Conservation (phyloP, 2,797 vertebrate genomes). For the Rhodeus uyekii region DNA sequence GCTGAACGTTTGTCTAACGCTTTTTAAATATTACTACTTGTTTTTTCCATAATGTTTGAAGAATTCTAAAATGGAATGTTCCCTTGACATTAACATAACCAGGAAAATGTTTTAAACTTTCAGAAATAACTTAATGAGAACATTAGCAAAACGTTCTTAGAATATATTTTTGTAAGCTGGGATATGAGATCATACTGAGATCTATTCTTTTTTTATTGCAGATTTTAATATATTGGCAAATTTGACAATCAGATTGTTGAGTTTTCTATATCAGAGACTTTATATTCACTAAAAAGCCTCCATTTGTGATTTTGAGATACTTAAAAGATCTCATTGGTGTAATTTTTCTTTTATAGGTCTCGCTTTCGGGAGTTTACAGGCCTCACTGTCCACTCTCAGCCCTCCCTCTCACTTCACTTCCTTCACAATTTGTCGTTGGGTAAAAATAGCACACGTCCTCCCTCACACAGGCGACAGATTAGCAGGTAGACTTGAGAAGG, state of each 20-base stretch:
- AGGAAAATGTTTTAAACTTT: no score
- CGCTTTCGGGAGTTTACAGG: not conserved
- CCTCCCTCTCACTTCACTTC: constrained; percentile 24
- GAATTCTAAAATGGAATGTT: no score
- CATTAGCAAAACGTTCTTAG: no score
- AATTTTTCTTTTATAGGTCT: constrained; percentile 15
- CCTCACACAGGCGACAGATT: constrained; percentile 18
- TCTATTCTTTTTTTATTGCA: not conserved
- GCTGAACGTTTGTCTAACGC: no score
- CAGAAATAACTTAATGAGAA: no score
- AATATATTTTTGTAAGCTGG: no score
- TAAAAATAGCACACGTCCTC: constrained; percentile 39
- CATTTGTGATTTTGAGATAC: not conserved
- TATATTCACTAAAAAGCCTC: not conserved
- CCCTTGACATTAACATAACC: no score
- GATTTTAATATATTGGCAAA: not conserved
- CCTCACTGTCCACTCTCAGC: not conserved
- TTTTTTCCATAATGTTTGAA: no score
- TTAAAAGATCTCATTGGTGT: not conserved
- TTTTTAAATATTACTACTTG: no score
- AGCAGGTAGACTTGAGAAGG: constrained; percentile 39
- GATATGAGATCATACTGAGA: not conserved
- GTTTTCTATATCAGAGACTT: not conserved
- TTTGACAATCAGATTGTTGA: not conserved
- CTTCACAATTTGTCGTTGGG: constrained; percentile 15